Evolutionary conservation across 1,140 invertebrate genomes (phyloP), one percentile per base, ranked within the genome.

Genomic region (Delia radicum): DNA sequence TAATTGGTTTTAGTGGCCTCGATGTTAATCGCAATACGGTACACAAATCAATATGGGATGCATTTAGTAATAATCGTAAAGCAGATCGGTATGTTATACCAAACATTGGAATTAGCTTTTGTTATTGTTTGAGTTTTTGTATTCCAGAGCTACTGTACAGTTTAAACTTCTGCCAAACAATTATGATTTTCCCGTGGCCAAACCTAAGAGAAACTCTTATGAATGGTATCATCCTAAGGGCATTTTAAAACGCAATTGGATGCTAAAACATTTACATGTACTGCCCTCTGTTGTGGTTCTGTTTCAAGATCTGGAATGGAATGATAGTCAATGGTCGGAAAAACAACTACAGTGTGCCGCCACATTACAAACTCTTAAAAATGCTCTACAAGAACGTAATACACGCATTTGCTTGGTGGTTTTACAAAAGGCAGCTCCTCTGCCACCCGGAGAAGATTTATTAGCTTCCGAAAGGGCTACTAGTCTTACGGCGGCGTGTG

Each of bases 261-360:
- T 98, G 89, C 89, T 92, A 10, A 99, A 99, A 88, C 96, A 99
- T 86, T 88, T 98, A 7, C 91, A 94, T 79, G 89, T 95, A 67
- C 90, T 99, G 77, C 97, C 98, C 18, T 93, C 96, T 3, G 92
- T 99, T 0, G 92, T 98, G 69, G 95, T 98, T 8, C 90, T 97
- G 42, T 99, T 99, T 86, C 96, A 95, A 87, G 97, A 99, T 82
- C 90, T 99, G 79, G 96, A 99, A 88, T 99, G 98, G 98, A 95
- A 97, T 86, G 96, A 98, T 87, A 88, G 90, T 0, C 89, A 93
- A 67, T 99, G 96, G 96, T 94, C 94, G 81, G 96, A 98, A 79
- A 98, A 95, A 82, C 95, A 96, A 83, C 92, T 95, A 80, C 96
- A 98, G 87, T 98, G 96, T 88, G 93, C 95, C 6, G 93, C 93